Evolutionary conservation across 2,797 vertebrate genomes (phyloP).

Genomic region (Schizothorax lantsangensis): DNA sequence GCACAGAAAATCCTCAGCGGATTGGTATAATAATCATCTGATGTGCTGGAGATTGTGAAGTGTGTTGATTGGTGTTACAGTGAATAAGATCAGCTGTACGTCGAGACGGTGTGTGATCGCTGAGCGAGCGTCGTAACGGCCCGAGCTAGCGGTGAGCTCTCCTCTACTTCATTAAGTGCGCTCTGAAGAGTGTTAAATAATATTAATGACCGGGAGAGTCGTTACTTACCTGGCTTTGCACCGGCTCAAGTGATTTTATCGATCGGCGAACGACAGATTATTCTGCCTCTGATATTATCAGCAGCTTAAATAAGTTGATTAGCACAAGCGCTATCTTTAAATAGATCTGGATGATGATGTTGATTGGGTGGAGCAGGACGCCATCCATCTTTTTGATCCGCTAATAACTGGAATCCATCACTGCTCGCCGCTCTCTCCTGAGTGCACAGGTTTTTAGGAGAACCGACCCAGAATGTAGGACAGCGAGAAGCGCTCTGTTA

Average conservation of each 20-base stretch:
- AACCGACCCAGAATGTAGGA: constrained; percentile 68
- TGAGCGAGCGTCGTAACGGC: constrained; percentile 17
- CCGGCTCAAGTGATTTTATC: constrained; percentile 96
- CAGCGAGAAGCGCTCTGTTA: constrained; percentile 52
- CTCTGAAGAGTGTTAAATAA: constrained; percentile 96
- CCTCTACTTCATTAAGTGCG: constrained; percentile 89
- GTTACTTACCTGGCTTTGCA: constrained; percentile 91
- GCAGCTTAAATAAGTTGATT: constrained; percentile 98
- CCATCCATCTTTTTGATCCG: constrained; percentile 99
- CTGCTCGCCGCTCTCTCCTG: constrained; percentile 75
- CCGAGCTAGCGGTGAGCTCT: background rate
- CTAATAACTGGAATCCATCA: constrained; percentile 99
- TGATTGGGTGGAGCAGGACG: constrained; percentile 92
- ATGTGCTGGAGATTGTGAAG: background rate
- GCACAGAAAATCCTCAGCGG: too few relatives aligned
- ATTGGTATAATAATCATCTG: background rate
- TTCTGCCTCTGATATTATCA: constrained; percentile 93
- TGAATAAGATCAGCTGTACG: background rate
- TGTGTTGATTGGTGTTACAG: background rate
- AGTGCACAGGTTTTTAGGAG: constrained; percentile 75
- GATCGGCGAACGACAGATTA: constrained; percentile 90
- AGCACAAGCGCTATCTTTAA: constrained; percentile 94
- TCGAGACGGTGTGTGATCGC: background rate
- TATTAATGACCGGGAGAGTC: constrained; percentile 96
- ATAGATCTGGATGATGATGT: constrained; percentile 99